Percentiles rank a stretch among this genome's conserved stretches.
Evolutionary conservation across 2,888 invertebrate genomes (phyloP).

Genomic region (Willowsia nigromaculata): DNA sequence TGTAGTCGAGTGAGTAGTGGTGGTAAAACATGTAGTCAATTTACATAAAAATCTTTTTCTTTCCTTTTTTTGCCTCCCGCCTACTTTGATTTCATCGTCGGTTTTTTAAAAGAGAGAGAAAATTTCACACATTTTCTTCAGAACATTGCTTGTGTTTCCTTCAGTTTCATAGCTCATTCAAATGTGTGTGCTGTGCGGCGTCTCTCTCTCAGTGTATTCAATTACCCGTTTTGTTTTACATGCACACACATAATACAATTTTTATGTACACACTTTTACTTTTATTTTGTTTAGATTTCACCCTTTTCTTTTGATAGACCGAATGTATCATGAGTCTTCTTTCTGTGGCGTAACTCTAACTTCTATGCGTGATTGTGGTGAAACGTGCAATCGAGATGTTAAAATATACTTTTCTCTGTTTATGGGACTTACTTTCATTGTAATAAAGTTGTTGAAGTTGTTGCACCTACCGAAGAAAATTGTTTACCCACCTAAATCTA

Average conservation of each 20-base stretch:
- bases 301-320: neutral
- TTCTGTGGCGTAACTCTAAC: neutral
- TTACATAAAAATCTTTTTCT: conserved; percentile 50
- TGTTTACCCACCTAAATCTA: no score
- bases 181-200: neutral
- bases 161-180: neutral
- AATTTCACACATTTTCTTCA: conserved; percentile 10
- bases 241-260: conserved; percentile 32
- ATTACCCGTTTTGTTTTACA: conserved; percentile 45
- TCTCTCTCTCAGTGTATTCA: neutral
- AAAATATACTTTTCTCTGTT: no score
- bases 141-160: neutral
- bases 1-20: neutral
- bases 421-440: no score
- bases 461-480: no score
- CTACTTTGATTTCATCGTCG: neutral
- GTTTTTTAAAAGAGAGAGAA: neutral
- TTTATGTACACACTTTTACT: neutral
- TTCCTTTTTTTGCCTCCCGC: neutral
- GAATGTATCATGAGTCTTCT: neutral
- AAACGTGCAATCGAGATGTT: no score
- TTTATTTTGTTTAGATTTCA: neutral
- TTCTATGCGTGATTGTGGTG: no score
- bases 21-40: conserved; percentile 35
- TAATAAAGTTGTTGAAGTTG: no score